Base-by-base conservation (phyloP, 2,797 vertebrate genomes). In the Heliangelus exortis region DNA sequence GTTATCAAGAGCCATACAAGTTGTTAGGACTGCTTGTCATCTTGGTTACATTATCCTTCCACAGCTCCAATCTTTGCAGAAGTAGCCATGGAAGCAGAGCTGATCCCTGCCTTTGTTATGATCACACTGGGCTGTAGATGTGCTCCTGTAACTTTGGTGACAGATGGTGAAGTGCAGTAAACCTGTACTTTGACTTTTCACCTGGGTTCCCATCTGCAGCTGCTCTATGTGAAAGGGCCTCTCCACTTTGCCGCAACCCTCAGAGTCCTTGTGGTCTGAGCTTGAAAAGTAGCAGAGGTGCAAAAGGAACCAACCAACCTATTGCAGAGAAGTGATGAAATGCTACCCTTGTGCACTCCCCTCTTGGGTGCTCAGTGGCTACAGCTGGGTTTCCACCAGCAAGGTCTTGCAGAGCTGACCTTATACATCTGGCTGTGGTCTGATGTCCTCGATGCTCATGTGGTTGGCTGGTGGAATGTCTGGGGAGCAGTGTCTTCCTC, bases 351-450 rank as follows among this genome's bases (percentile, higher is more conserved):
- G 17, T 17, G 23, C 22, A 21, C 7, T 34, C 20, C 3, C 6
- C 31, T 72, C n/a, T 74, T 62, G 68, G 8, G 6, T 68, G 20
- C n/a, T 62, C 51, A n/a, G 50, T 71, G 33, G 25, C 43, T 71
- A 47, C 54, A 68, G 43, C 29, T 65, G 4, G 4, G 10, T 78
- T 91, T 88, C 47, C 11, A 81, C 34, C 23, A 62, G 10, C 10
- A n/a, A 48, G 13, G 13, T 80, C 43, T 76, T 0, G 0, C 21
- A 79, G 59, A 31, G 31, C 59, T 73, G 31, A 36, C 5, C 33
- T 48, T 85, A 71, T 2, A 1, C 4, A 4, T 22, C 65, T 85
- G 61, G 11, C 48, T 68, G 14, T 22, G 31, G 9, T 63, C 29
- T 83, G 26, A n/a, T 33, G 19, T 71, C 33, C 22, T 71, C 1